Base-by-base conservation (phyloP, 1,140 invertebrate genomes). In the Drosophila pectinifera region DNA sequence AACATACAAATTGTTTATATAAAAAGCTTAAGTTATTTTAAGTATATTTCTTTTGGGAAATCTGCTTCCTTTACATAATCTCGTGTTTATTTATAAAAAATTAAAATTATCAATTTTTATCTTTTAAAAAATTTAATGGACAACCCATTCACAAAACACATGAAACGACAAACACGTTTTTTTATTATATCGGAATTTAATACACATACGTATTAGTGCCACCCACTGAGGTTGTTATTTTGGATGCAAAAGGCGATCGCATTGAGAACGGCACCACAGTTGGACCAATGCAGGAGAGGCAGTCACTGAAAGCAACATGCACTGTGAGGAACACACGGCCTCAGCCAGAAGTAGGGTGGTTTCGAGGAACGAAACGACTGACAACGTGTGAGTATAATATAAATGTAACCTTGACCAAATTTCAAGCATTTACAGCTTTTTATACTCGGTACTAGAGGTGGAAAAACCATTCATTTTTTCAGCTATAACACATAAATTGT, bases 231-330 rank as follows among this genome's bases (percentile, higher is more conserved):
- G 74, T 92, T 73, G 65, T 91, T 68, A 86, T 92, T 67, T 67
- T 91, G 76, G 89, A 92, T 75, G 91, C 83, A 45, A 91, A 92
- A 51, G 90, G 84, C 56, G 91, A 92, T 78, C 74, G 79, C 49
- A 91, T 92, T 20, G 65, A 86, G 42, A 92, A 92, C 49, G 86
- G 91, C 57, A 79, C 78, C 56, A 61, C 77, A 54, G 73, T 92
- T 54, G 92, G 92, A 61, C 92, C 92, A 51, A 83, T 92, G 80
- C 80, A 91, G 69, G 92, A 92, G 49, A 78, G 91, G 0, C 83
- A 92, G 59, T 77, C 57, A 46, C 59, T 92, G 6, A 92, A 89
- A 61, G 74, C 78, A 34, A 86, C 79, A 13, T 92, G 92, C 58
- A 85, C 80, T 10, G 92, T 91, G 18, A 73, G 68, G 46, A 91